These are phyloP conservation scores for Chaetophractus vellerosus DNA, from an alignment of 2,797 vertebrate species.

Conservation along the genomic window DNA sequence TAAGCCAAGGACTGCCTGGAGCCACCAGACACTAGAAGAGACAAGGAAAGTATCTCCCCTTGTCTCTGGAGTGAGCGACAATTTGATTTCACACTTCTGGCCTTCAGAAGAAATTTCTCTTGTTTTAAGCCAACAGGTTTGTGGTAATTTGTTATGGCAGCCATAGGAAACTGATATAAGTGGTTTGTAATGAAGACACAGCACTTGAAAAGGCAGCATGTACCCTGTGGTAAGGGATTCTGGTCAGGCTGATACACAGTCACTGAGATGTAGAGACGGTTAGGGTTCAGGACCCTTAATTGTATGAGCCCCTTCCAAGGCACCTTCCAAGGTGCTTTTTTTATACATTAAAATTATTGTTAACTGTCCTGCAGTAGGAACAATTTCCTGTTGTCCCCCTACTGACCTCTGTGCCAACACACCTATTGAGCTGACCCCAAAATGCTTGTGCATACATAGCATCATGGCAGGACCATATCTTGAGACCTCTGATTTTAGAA, in stretches of 20 bases:
- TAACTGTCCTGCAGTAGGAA: background rate
- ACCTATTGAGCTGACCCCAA: background rate
- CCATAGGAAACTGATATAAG: background rate
- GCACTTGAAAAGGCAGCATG: background rate
- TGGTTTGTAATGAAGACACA: background rate
- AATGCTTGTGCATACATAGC: background rate
- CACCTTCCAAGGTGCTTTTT: background rate
- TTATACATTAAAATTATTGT: background rate
- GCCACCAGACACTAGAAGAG: background rate
- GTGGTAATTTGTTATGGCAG: background rate
- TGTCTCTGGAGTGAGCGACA: background rate
- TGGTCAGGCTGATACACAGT: background rate
- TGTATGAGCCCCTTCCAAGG: background rate
- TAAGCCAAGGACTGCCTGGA: background rate
- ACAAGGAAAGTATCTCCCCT: background rate
- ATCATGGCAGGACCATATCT: background rate
- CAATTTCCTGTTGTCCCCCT: background rate
- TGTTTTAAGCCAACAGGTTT: background rate
- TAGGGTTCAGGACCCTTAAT: background rate
- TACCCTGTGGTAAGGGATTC: background rate
- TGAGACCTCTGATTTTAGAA: constrained; percentile 13
- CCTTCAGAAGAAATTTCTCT: background rate
- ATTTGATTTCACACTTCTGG: background rate
- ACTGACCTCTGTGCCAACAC: background rate
- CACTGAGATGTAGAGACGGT: background rate